These are phyloP conservation scores for Puma concolor DNA, from an alignment of 2,113 vertebrate species.

Conservation along the genomic window DNA sequence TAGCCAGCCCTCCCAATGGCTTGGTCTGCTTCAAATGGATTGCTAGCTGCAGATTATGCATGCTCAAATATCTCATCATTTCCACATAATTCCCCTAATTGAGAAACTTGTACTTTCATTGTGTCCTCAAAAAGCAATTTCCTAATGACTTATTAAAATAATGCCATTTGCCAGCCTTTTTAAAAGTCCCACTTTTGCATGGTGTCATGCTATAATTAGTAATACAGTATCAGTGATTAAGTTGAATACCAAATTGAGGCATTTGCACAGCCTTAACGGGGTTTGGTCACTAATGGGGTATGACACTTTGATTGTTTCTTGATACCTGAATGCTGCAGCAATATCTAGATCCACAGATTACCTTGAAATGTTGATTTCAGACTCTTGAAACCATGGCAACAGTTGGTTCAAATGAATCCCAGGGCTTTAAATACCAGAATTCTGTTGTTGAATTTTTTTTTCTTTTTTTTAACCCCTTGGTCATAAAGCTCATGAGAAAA, in stretches of 20 bases:
- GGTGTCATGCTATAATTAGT: slow-evolving; percentile 76
- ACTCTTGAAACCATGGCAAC: slow-evolving; percentile 73
- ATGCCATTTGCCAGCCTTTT: slow-evolving; percentile 74
- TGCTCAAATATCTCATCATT: slow-evolving; percentile 78
- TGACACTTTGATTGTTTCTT: slow-evolving; percentile 67
- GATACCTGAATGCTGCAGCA: slow-evolving; percentile 35
- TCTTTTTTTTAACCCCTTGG: slow-evolving; percentile 53
- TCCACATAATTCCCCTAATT: slow-evolving; percentile 79
- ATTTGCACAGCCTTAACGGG: slow-evolving; percentile 51
- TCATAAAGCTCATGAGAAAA: slow-evolving; percentile 42
- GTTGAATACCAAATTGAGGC: slow-evolving; percentile 71
- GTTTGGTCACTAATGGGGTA: slow-evolving; percentile 66
- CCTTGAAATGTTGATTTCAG: slow-evolving; percentile 76
- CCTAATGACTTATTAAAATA: slow-evolving; percentile 81
- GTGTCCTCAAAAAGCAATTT: slow-evolving; percentile 78
- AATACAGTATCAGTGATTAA: slow-evolving; percentile 66
- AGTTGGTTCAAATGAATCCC: slow-evolving; percentile 62
- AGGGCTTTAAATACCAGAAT: slow-evolving; percentile 48
- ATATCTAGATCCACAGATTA: slow-evolving; percentile 63
- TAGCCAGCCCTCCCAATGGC: slow-evolving; percentile 67
- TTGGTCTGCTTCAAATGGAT: slow-evolving; percentile 55
- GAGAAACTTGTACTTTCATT: slow-evolving; percentile 77
- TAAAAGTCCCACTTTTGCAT: slow-evolving; percentile 75
- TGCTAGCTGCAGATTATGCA: slow-evolving; percentile 65
- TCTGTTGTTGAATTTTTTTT: slow-evolving; percentile 60